Conservation (phyloP, 2,888 invertebrate species). For the Xanthia togata region DNA sequence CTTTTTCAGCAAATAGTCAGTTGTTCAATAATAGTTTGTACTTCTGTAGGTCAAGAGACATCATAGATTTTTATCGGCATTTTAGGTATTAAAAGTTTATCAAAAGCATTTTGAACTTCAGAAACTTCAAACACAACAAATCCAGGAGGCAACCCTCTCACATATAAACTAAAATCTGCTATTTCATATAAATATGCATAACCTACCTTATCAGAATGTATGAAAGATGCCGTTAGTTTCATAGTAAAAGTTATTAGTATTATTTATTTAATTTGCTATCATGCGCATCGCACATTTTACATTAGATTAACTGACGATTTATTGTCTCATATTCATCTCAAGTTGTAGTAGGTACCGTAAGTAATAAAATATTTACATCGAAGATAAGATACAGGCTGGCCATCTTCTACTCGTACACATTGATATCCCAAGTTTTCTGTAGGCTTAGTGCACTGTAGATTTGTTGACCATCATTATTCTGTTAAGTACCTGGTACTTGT, state of each 20-base stretch:
- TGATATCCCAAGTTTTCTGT: too few species aligned
- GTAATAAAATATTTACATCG: too few species aligned
- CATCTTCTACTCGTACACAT: too few species aligned
- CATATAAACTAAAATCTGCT: background rate
- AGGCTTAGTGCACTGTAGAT: too few species aligned
- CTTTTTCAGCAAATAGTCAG: constrained; percentile 33
- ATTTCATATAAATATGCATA: background rate
- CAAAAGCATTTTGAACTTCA: background rate
- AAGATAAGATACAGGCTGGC: too few species aligned
- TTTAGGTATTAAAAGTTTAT: background rate
- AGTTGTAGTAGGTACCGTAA: too few species aligned
- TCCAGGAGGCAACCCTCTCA: too few species aligned
- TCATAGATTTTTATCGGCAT: background rate
- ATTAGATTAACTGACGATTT: background rate
- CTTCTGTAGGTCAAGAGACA: background rate
- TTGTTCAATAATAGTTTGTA: constrained; percentile 5
- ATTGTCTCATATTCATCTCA: too few species aligned
- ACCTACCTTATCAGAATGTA: background rate
- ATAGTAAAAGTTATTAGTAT: background rate
- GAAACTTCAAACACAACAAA: background rate
- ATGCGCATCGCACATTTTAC: background rate
- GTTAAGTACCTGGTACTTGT: too few species aligned
- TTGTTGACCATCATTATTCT: too few species aligned
- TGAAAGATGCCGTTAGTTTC: too few species aligned
- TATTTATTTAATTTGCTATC: background rate